A percentile compares a stretch with the other conserved stretches of the same genome.
Evolutionary conservation across 37 sponge, comb jelly and placozoan species (phyloP).

Genomic region (Corticium candelabrum): DNA sequence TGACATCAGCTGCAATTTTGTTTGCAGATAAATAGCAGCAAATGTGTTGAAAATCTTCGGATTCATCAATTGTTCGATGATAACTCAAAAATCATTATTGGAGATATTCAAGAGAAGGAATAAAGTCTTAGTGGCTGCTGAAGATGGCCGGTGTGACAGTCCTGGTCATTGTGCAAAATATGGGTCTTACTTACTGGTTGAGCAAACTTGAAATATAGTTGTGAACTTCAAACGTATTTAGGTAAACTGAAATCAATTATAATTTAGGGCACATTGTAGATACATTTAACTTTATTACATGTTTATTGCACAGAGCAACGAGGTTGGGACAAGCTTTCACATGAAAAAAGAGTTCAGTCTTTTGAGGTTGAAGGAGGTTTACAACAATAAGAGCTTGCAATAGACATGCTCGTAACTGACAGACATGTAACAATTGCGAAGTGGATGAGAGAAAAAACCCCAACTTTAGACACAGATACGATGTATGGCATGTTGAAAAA

Average conservation of each 20-base stretch:
- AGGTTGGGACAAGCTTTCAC: slow-evolving; percentile 8
- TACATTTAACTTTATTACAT: neutral
- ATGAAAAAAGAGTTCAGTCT: neutral
- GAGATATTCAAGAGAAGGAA: slow-evolving; percentile 5
- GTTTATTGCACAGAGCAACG: slow-evolving; percentile 9
- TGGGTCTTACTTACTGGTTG: slow-evolving; percentile 41
- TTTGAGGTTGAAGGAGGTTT: neutral
- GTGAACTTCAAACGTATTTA: slow-evolving; percentile 42
- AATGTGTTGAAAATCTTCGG: slow-evolving; percentile 21
- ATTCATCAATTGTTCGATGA: slow-evolving; percentile 6
- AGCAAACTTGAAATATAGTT: slow-evolving; percentile 16
- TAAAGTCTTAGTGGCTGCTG: slow-evolving; percentile 13
- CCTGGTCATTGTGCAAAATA: slow-evolving; percentile 56
- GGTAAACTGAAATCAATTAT: no score
- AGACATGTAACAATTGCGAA: neutral
- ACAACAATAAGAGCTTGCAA: neutral
- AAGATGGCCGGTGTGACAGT: slow-evolving; percentile 52
- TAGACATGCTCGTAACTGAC: neutral
- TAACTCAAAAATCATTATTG: slow-evolving; percentile 15
- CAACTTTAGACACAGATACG: neutral
- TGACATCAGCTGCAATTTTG: slow-evolving; percentile 29
- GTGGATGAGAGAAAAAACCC: neutral
- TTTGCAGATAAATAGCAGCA: slow-evolving; percentile 32
- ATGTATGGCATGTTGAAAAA: neutral
- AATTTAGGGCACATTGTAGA: neutral